Conservation (phyloP, 2,888 invertebrate genomes). For the Escarpia spicata region DNA sequence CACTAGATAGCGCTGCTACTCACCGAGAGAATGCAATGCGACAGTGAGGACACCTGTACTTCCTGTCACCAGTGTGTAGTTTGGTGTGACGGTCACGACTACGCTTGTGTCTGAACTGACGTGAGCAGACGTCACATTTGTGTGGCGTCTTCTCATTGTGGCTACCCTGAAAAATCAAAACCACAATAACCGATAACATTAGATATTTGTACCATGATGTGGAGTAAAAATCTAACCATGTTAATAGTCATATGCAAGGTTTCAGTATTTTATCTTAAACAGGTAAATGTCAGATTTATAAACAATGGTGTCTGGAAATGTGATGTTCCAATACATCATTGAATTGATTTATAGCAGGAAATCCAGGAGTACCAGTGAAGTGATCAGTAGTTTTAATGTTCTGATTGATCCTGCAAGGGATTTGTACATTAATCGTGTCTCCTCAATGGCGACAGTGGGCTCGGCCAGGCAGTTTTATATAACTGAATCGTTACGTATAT, state of each 20-base stretch:
- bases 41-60: constrained; percentile 89
- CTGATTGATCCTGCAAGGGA: background rate
- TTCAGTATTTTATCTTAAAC: background rate
- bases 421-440: background rate
- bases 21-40: constrained; percentile 88
- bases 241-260: background rate
- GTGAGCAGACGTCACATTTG: constrained; percentile 89
- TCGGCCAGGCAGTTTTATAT: too few relatives aligned
- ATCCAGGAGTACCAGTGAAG: background rate
- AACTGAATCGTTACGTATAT: too few relatives aligned
- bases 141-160: constrained; percentile 93
- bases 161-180: background rate
- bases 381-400: background rate
- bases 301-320: background rate
- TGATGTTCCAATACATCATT: background rate
- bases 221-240: background rate
- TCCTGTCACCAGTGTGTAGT: constrained; percentile 87
- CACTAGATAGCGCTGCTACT: background rate
- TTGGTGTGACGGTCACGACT: constrained; percentile 93
- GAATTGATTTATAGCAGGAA: constrained; percentile 4
- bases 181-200: background rate
- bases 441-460: background rate
- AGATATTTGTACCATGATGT: background rate
- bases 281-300: background rate
- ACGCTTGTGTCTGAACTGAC: constrained; percentile 93